These are phyloP conservation scores for Drosophila phalerata DNA, from an alignment of 2,888 invertebrate species.

Conservation along the genomic window DNA sequence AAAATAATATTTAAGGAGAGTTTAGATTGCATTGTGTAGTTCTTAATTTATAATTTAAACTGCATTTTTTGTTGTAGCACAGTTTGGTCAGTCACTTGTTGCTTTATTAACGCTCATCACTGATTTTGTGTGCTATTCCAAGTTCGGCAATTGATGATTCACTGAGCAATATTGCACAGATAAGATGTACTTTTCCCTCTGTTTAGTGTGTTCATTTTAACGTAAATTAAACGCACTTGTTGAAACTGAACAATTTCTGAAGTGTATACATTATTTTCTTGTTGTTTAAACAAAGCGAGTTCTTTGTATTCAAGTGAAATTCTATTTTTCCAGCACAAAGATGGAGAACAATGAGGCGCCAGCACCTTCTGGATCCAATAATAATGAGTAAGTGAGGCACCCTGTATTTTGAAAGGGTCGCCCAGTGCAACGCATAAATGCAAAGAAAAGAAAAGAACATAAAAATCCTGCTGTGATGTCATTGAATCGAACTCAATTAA, in stretches of 20 bases:
- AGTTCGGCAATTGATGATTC: constrained; percentile 53
- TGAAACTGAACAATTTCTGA: constrained; percentile 16
- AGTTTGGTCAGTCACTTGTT: constrained; percentile 29
- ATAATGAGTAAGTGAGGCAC: constrained; percentile 71
- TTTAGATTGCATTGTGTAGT: neutral
- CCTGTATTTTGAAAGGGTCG: neutral
- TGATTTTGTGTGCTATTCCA: constrained; percentile 35
- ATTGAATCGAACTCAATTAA: constrained; percentile 3
- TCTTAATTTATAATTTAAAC: too few relatives aligned
- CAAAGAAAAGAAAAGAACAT: neutral
- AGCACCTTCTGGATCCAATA: constrained; percentile 72
- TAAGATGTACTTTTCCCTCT: constrained; percentile 59
- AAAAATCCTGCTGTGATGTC: constrained; percentile 27
- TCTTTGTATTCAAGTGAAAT: constrained; percentile 18
- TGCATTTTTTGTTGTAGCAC: neutral
- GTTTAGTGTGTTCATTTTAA: constrained; percentile 30
- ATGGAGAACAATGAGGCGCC: constrained; percentile 76
- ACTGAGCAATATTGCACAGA: constrained; percentile 61
- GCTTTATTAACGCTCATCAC: constrained; percentile 29
- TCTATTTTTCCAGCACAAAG: constrained; percentile 31
- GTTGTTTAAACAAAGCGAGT: constrained; percentile 29
- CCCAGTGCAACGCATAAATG: constrained; percentile 38
- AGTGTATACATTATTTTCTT: constrained; percentile 20
- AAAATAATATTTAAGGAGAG: neutral
- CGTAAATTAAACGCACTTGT: constrained; percentile 36